phyloP scores from a whole-genome alignment of 2,113 vertebrate species.

The Mormoops blainvillei region DNA sequence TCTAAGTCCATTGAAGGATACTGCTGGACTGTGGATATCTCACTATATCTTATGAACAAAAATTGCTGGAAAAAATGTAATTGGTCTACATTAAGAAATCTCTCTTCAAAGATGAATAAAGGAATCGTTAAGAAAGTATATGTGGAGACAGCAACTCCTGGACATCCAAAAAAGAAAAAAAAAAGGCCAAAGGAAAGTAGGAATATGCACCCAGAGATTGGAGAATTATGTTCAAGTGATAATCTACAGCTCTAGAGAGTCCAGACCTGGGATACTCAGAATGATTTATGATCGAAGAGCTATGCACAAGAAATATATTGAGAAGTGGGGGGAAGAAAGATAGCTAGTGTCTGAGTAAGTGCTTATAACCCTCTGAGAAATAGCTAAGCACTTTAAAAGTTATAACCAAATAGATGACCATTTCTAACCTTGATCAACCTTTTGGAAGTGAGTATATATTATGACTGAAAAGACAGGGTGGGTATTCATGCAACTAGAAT shows the following conservation, averaged over 20 bases:
- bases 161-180: too few species aligned
- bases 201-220: background rate
- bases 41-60: background rate
- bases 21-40: background rate
- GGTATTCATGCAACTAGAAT: background rate
- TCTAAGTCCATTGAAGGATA: background rate
- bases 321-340: conserved; percentile 63
- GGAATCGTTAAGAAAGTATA: background rate
- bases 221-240: conserved; percentile 59
- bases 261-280: conserved; percentile 19
- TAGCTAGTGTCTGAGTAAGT: conserved; percentile 56
- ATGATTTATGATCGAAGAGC: conserved; percentile 62
- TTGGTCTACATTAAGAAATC: background rate
- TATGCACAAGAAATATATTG: conserved; percentile 61
- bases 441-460: background rate
- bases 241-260: conserved; percentile 40
- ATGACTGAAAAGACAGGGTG: background rate
- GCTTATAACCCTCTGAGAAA: conserved; percentile 60
- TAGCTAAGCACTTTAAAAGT: conserved; percentile 60
- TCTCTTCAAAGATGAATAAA: background rate
- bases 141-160: background rate
- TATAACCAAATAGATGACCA: conserved; percentile 13
- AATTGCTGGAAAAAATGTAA: background rate
- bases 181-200: conserved; percentile 14
- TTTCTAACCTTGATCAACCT: conserved; percentile 31